Percentiles rank a stretch among this genome's conserved stretches.
Evolutionary conservation across 2,888 invertebrate species (phyloP).

Genomic region (Scaptomyza polygonia): DNA sequence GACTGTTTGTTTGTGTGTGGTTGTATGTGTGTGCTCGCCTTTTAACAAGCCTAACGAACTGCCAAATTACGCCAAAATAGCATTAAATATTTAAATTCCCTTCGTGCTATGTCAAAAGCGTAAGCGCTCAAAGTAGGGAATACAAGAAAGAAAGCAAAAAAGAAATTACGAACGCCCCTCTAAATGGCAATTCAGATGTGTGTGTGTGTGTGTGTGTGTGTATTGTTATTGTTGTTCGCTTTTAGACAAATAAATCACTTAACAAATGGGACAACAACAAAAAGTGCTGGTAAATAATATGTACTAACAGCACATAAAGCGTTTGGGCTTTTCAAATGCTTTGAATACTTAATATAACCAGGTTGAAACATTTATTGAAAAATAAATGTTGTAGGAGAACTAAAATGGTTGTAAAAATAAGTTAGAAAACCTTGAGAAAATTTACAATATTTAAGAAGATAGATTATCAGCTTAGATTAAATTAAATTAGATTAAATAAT

Average conservation of each 20-base stretch:
- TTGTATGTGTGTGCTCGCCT: conserved; percentile 37
- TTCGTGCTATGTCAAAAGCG: conserved; percentile 59
- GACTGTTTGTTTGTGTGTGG: conserved; percentile 25
- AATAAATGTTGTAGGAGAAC: too few species aligned
- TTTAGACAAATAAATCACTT: conserved; percentile 59
- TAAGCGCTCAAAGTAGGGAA: conserved; percentile 70
- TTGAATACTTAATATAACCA: not conserved
- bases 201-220: too few species aligned
- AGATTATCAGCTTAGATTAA: too few species aligned
- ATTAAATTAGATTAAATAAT: too few species aligned
- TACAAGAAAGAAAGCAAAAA: conserved; percentile 19
- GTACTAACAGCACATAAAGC: conserved; percentile 29
- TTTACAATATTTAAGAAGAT: not conserved
- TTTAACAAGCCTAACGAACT: conserved; percentile 77
- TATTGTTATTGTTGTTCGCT: conserved; percentile 13
- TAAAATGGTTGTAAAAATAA: not conserved
- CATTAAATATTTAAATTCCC: conserved; percentile 79
- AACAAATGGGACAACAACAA: conserved; percentile 39
- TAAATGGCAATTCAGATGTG: conserved; percentile 41
- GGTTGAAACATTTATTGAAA: too few species aligned
- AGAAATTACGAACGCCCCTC: conserved; percentile 24
- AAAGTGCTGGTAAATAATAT: conserved; percentile 36
- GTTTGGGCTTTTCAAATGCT: conserved; percentile 1
- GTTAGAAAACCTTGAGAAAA: not conserved
- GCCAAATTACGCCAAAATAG: conserved; percentile 79